Percentiles rank a stretch among this genome's conserved stretches.
Conservation (phyloP, 2,797 vertebrate species). For the Anabas testudineus region DNA sequence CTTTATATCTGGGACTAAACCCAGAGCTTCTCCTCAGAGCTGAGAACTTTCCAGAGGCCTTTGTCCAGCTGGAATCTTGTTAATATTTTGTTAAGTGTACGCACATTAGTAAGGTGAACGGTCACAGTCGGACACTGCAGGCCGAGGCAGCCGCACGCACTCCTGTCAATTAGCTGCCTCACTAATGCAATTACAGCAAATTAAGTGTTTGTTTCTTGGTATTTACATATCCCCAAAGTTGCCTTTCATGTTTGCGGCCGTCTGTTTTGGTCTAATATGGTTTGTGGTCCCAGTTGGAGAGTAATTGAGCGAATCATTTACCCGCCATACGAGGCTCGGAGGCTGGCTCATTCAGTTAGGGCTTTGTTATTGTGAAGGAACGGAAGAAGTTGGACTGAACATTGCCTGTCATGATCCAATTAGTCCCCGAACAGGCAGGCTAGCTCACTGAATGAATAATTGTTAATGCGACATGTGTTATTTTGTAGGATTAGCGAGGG, state of each 20-base stretch:
- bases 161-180: slow-evolving; percentile 81
- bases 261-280: slow-evolving; percentile 85
- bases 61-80: slow-evolving; percentile 60
- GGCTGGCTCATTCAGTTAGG: slow-evolving; percentile 85
- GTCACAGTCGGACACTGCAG: slow-evolving; percentile 66
- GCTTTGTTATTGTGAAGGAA: slow-evolving; percentile 87
- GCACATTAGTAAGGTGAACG: slow-evolving; percentile 71
- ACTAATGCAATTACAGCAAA: slow-evolving; percentile 80
- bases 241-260: slow-evolving; percentile 83
- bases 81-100: slow-evolving; percentile 73
- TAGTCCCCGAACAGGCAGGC: slow-evolving; percentile 79
- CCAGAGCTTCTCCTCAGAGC: slow-evolving; percentile 37
- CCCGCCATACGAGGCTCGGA: slow-evolving; percentile 75
- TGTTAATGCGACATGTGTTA: slow-evolving; percentile 73
- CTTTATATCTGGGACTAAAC: slow-evolving; percentile 26
- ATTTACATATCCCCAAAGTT: slow-evolving; percentile 86
- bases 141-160: slow-evolving; percentile 70
- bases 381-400: slow-evolving; percentile 86
- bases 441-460: slow-evolving; percentile 75
- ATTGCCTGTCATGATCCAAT: slow-evolving; percentile 83
- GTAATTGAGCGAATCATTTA: slow-evolving; percentile 87
- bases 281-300: slow-evolving; percentile 83
- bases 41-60: slow-evolving; percentile 61
- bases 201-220: slow-evolving; percentile 87
- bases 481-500: slow-evolving; percentile 66